Conservation (phyloP, 2,888 invertebrate genomes). For the Hesperia comma region DNA sequence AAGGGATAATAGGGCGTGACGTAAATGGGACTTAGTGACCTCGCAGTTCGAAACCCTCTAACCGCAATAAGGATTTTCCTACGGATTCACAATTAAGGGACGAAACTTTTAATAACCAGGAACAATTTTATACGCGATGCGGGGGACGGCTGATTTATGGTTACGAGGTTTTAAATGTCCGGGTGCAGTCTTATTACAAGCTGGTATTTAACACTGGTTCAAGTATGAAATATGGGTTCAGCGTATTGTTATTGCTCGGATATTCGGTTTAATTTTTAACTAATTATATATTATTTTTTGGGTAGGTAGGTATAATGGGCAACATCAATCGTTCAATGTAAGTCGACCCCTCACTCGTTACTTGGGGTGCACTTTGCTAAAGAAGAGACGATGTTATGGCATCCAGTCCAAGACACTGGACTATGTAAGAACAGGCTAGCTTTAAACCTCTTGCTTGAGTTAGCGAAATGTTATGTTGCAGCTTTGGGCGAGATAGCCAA, state of each 20-base stretch:
- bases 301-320: too few species aligned
- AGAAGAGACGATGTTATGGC: too few species aligned
- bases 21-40: conserved; percentile 67
- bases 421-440: too few species aligned
- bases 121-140: conserved; percentile 60
- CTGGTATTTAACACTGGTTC: conserved; percentile 19
- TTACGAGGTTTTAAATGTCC: conserved; percentile 29
- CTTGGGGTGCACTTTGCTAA: too few species aligned
- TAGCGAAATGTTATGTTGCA: too few species aligned
- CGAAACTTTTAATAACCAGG: conserved; percentile 74
- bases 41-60: conserved; percentile 46
- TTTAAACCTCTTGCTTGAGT: too few species aligned
- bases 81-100: conserved; percentile 71
- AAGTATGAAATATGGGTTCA: not conserved
- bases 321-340: too few species aligned
- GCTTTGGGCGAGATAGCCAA: too few species aligned
- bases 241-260: not conserved
- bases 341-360: too few species aligned
- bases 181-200: conserved; percentile 29
- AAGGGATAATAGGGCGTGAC: conserved; percentile 73
- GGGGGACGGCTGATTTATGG: conserved; percentile 29
- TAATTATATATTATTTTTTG: too few species aligned
- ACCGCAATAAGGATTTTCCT: conserved; percentile 69
- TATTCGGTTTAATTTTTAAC: not conserved
- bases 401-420: too few species aligned